Evolutionary conservation across 1,140 invertebrate species (phyloP).

Genomic region (Tribolium castaneum): DNA sequence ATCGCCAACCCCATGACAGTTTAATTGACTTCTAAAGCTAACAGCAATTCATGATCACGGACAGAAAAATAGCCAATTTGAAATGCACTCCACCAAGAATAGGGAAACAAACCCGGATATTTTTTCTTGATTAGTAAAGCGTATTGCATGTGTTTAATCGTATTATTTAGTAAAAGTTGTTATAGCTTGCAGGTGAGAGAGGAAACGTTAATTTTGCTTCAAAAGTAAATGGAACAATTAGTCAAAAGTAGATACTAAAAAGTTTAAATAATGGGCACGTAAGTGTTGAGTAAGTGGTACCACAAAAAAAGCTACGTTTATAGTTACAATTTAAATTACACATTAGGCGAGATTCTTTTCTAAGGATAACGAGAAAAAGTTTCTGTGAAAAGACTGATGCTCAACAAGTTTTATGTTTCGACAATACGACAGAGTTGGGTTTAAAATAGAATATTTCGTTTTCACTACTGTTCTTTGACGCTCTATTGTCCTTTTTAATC

Average conservation of each 20-base stretch:
- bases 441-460: too few species aligned
- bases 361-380: too few species aligned
- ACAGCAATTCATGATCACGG: not conserved
- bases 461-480: too few species aligned
- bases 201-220: not conserved
- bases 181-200: not conserved
- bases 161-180: not conserved
- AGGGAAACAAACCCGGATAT: not conserved
- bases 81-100: too few species aligned
- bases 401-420: too few species aligned
- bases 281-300: not conserved
- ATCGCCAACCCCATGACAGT: not conserved
- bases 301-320: not conserved
- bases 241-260: not conserved
- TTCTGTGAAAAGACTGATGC: too few species aligned
- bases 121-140: not conserved
- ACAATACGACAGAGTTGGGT: too few species aligned
- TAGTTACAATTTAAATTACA: too few species aligned
- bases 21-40: not conserved
- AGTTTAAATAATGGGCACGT: not conserved
- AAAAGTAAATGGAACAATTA: not conserved
- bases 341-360: too few species aligned
- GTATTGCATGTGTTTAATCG: not conserved
- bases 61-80: too few species aligned
- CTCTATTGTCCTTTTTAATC: too few species aligned